Percentiles rank a stretch among this genome's conserved stretches.
Conservation (phyloP, 2,888 invertebrate species). For the Lathronympha strigana region DNA sequence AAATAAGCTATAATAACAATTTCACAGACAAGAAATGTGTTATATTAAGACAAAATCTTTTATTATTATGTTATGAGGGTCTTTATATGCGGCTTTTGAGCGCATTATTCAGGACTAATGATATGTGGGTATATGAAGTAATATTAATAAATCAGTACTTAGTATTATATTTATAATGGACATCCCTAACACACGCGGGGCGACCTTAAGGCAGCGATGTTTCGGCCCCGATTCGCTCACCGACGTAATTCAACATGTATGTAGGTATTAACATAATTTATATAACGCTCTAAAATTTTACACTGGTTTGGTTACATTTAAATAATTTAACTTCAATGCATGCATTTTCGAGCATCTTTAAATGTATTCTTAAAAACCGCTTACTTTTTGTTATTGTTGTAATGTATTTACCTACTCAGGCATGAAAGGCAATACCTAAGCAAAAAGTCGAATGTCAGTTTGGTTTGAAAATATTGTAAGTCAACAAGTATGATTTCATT, state of each 20-base stretch:
- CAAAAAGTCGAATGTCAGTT: neutral
- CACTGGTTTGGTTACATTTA: slow-evolving; percentile 18
- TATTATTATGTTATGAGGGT: too few relatives aligned
- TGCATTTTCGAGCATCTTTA: too few relatives aligned
- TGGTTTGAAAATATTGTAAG: too few relatives aligned
- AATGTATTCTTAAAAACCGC: neutral
- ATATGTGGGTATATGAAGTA: too few relatives aligned
- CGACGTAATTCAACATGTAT: slow-evolving; percentile 34
- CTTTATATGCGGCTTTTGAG: too few relatives aligned
- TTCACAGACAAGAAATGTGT: too few relatives aligned
- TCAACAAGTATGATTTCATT: too few relatives aligned
- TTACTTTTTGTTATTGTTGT: neutral
- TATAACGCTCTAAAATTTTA: slow-evolving; percentile 24
- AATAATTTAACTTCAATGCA: slow-evolving; percentile 19
- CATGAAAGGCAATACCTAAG: neutral
- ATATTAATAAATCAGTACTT: too few relatives aligned
- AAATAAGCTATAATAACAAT: too few relatives aligned
- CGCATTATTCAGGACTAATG: too few relatives aligned
- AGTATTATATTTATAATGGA: slow-evolving; percentile 1
- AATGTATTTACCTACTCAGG: neutral
- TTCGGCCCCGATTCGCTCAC: slow-evolving; percentile 23
- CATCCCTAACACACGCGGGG: neutral
- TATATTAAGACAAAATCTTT: too few relatives aligned
- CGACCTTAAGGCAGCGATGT: slow-evolving; percentile 35
- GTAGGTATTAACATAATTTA: slow-evolving; percentile 37